Conservation (phyloP, 2,888 invertebrate species). For the Ochlodes sylvanus region DNA sequence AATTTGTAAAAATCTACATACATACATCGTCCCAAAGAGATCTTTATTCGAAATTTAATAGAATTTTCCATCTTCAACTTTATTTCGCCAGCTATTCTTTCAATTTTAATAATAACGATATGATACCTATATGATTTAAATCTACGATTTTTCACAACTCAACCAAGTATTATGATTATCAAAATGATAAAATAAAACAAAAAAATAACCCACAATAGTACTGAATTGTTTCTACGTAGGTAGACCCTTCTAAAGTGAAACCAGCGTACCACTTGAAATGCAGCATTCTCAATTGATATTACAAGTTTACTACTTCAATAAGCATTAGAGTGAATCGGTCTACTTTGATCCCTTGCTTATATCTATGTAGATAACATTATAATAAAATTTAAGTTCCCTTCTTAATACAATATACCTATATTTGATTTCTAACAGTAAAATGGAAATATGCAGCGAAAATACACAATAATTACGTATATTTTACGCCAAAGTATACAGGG, state of each 20-base stretch:
- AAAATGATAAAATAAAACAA: no score
- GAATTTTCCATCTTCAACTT: no score
- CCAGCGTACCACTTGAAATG: not conserved
- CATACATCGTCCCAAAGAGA: no score
- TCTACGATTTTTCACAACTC: no score
- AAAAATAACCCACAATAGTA: no score
- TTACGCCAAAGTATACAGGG: constrained; percentile 27
- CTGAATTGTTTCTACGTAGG: no score
- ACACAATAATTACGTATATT: not conserved
- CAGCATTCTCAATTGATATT: not conserved
- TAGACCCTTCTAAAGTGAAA: not conserved
- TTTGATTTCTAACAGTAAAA: constrained; percentile 5
- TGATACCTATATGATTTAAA: no score
- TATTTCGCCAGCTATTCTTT: no score
- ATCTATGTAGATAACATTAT: constrained; percentile 55
- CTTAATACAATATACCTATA: constrained; percentile 4
- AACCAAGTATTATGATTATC: no score
- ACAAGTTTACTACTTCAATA: constrained; percentile 10
- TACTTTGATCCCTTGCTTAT: constrained; percentile 64
- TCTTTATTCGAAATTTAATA: no score
- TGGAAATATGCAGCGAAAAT: constrained; percentile 6
- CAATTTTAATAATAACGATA: no score
- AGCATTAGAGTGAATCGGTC: constrained; percentile 34
- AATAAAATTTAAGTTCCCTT: constrained; percentile 46
- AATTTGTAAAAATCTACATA: no score